phyloP scores from a whole-genome alignment of 2,113 vertebrate species.

The Gracilinanus agilis region DNA sequence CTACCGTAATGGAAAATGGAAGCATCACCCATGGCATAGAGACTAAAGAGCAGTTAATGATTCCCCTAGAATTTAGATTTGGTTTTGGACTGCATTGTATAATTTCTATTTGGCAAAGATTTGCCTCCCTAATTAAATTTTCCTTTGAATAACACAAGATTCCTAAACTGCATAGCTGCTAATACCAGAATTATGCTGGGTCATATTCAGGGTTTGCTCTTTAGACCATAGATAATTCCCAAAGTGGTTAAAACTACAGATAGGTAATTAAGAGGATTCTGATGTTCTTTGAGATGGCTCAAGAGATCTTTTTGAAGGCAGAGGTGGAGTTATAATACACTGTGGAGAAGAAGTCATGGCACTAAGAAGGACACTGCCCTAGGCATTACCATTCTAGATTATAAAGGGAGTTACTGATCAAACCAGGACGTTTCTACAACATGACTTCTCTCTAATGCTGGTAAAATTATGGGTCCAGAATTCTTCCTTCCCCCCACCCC shows the following conservation, averaged over 20 bases:
- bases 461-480: neutral
- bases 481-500: neutral
- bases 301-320: neutral
- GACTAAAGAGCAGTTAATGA: neutral
- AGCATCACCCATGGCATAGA: neutral
- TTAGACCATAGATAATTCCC: neutral
- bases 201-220: neutral
- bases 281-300: neutral
- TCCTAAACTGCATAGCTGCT: neutral
- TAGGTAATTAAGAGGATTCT: neutral
- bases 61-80: slow-evolving; percentile 30
- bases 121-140: slow-evolving; percentile 1
- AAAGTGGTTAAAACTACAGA: neutral
- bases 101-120: slow-evolving; percentile 12
- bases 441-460: neutral
- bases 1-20: neutral
- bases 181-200: neutral
- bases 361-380: too few species aligned
- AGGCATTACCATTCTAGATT: neutral
- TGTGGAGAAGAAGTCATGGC: neutral
- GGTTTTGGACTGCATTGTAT: neutral
- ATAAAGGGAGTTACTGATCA: neutral
- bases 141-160: slow-evolving; percentile 11
- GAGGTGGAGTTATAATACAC: neutral
- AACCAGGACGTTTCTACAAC: neutral